phyloP scores from a whole-genome alignment of 1,140 invertebrate species.

The Tetramorium parvispinum region DNA sequence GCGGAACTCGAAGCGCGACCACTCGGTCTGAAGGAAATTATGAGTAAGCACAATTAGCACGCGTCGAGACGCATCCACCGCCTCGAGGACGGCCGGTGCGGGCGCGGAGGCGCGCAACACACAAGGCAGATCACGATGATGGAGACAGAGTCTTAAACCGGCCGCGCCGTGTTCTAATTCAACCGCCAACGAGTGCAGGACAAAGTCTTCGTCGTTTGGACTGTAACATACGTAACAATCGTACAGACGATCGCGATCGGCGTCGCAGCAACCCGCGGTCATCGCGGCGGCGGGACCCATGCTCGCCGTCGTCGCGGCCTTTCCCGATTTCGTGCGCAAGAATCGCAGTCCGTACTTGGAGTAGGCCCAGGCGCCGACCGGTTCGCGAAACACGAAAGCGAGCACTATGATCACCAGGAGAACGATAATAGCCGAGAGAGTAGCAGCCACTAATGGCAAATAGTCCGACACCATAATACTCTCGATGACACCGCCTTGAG shows the following conservation, averaged over 20 bases:
- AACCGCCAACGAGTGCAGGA: conserved; percentile 92
- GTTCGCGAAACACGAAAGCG: conserved; percentile 93
- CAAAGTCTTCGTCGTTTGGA: conserved; percentile 96
- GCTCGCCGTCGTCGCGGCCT: conserved; percentile 29
- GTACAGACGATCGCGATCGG: conserved; percentile 94
- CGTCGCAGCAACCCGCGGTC: conserved; percentile 79
- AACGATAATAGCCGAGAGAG: conserved; percentile 90
- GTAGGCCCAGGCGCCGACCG: conserved; percentile 94
- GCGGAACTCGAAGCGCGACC: conserved; percentile 93
- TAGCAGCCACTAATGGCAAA: conserved; percentile 93
- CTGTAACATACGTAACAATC: conserved; percentile 97
- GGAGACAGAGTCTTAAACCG: conserved; percentile 93
- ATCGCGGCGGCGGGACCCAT: conserved; percentile 76
- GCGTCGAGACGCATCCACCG: conserved; percentile 93
- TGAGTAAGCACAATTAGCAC: conserved; percentile 93
- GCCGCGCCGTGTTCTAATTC: conserved; percentile 92
- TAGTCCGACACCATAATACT: conserved; percentile 94
- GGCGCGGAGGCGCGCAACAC: conserved; percentile 87
- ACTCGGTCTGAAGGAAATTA: conserved; percentile 94
- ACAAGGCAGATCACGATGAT: conserved; percentile 93
- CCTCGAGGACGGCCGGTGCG: conserved; percentile 92
- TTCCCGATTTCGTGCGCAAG: conserved; percentile 81
- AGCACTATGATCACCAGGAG: conserved; percentile 91
- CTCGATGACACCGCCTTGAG: conserved; percentile 93
- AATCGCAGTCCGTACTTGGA: conserved; percentile 94